phyloP scores from a whole-genome alignment of 2,888 invertebrate genomes.

The Tetramorium bicarinatum region DNA sequence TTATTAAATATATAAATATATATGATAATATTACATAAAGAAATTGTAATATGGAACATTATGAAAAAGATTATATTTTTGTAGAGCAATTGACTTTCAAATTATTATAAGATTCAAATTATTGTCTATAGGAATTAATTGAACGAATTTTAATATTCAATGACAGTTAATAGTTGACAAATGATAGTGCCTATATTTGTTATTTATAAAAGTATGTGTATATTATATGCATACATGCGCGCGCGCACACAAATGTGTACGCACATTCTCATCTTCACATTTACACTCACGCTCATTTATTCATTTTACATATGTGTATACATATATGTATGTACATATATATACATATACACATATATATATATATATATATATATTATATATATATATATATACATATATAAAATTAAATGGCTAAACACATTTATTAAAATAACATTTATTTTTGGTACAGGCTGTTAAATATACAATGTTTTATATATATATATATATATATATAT shows the following conservation, averaged over 20 bases:
- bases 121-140: conserved; percentile 7
- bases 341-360: too few relatives aligned
- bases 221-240: not conserved
- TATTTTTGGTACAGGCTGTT: not conserved
- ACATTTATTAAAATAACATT: not conserved
- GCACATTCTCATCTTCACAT: too few relatives aligned
- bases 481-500: too few relatives aligned
- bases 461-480: not conserved
- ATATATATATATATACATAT: too few relatives aligned
- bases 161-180: not conserved
- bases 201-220: not conserved
- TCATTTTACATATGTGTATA: too few relatives aligned
- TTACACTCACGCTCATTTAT: too few relatives aligned
- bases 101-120: not conserved
- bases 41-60: conserved; percentile 1
- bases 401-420: too few relatives aligned
- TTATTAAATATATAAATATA: not conserved
- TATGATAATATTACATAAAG: not conserved
- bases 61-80: conserved; percentile 11
- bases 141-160: not conserved
- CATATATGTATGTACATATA: too few relatives aligned
- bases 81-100: not conserved
- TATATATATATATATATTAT: too few relatives aligned
- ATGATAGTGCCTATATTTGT: not conserved
- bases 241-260: not conserved